Conservation (phyloP, 2,113 vertebrate genomes). For the Vombatus ursinus region DNA sequence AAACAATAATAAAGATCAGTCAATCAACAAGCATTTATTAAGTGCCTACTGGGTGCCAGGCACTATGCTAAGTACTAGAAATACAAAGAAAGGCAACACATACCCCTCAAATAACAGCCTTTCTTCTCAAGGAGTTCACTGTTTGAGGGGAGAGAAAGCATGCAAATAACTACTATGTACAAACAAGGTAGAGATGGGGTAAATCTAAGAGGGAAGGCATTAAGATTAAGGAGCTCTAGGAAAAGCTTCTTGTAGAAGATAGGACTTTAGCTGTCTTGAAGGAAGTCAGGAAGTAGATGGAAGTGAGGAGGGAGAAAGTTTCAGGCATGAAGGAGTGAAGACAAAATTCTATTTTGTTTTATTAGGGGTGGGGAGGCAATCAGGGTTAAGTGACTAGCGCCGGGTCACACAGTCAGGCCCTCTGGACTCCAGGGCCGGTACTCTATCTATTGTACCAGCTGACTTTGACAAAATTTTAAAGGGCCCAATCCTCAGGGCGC, state of each 20-base stretch:
- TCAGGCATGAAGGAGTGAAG: background rate
- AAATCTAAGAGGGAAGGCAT: background rate
- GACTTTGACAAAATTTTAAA: background rate
- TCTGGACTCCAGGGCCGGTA: background rate
- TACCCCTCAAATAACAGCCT: background rate
- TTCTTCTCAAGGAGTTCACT: background rate
- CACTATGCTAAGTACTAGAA: background rate
- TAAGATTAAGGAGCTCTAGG: background rate
- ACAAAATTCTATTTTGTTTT: background rate
- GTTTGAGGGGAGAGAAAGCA: background rate
- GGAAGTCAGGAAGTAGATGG: no score
- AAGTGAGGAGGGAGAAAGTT: background rate
- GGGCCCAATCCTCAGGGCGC: background rate
- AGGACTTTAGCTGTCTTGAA: background rate
- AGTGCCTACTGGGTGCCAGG: background rate
- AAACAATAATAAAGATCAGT: background rate
- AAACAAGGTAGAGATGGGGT: background rate
- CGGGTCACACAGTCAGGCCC: no score
- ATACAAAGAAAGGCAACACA: background rate
- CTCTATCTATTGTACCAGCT: background rate
- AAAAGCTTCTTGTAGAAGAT: background rate
- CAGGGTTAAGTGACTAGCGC: no score
- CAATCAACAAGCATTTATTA: background rate
- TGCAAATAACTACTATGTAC: background rate
- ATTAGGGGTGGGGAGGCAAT: no score